Evolutionary conservation across 2,888 invertebrate genomes (phyloP).

Genomic region (Emmelina monodactyla): DNA sequence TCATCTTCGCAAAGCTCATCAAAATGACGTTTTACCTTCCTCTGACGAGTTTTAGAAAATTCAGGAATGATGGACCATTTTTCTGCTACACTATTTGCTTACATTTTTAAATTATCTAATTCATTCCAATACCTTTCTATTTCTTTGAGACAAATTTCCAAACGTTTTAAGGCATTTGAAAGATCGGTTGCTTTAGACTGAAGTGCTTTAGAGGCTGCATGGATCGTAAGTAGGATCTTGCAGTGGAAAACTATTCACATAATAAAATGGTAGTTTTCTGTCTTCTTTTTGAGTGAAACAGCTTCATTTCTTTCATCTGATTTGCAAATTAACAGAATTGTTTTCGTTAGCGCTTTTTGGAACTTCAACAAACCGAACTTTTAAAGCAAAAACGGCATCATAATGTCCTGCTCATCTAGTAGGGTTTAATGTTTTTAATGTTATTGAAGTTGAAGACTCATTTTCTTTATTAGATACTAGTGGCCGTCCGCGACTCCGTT

Average conservation of each 20-base stretch:
- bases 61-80: conserved; percentile 16
- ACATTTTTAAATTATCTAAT: conserved; percentile 17
- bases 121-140: conserved; percentile 15
- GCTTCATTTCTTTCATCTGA: conserved; percentile 17
- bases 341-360: conserved; percentile 16
- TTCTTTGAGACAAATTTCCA: conserved; percentile 15
- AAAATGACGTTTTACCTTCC: conserved; percentile 17
- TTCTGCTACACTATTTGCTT: conserved; percentile 16
- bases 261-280: conserved; percentile 16
- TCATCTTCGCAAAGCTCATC: conserved; percentile 18
- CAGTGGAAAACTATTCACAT: conserved; percentile 16
- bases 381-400: conserved; percentile 14
- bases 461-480: too few species aligned
- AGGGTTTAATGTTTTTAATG: too few species aligned
- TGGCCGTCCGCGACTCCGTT: too few species aligned
- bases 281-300: conserved; percentile 16
- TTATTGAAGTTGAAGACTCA: too few species aligned
- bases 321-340: conserved; percentile 17
- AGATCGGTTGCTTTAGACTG: conserved; percentile 15
- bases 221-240: conserved; percentile 12
- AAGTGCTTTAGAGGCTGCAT: conserved; percentile 16
- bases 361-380: conserved; percentile 15
- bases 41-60: conserved; percentile 14
- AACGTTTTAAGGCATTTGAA: conserved; percentile 14
- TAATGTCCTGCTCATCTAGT: too few species aligned